phyloP scores from a whole-genome alignment of 2,113 vertebrate genomes.

The Gorsachius goisagi region DNA sequence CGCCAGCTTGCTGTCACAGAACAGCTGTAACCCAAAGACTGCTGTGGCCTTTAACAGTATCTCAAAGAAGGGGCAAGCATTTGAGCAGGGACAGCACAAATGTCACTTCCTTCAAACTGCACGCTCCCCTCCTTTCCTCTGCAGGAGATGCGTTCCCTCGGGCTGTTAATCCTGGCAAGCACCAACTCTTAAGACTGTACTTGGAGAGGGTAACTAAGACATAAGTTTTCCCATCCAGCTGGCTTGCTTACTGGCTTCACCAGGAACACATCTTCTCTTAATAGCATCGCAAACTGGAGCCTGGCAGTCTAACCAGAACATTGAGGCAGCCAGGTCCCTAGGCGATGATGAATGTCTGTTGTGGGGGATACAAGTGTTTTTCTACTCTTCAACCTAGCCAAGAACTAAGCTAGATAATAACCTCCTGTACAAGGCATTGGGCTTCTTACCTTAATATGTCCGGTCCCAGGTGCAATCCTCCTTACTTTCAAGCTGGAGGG shows the following conservation, averaged over 20 bases:
- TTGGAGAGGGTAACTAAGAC: background rate
- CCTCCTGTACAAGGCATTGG: background rate
- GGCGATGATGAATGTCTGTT: background rate
- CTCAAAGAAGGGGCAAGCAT: background rate
- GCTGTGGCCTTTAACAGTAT: rapidly evolving
- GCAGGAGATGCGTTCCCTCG: rapidly evolving
- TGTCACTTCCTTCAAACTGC: background rate
- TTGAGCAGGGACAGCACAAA: background rate
- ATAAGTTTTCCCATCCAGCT: background rate
- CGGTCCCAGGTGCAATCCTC: background rate
- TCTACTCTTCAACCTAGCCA: background rate
- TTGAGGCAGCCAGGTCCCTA: background rate
- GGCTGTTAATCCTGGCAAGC: background rate
- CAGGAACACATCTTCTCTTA: background rate
- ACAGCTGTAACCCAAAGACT: background rate
- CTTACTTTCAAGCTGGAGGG: background rate
- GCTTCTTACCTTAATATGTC: background rate
- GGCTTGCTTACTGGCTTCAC: background rate
- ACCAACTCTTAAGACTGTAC: background rate
- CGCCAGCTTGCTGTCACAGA: background rate
- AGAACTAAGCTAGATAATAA: background rate
- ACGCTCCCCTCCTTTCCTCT: background rate
- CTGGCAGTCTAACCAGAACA: background rate
- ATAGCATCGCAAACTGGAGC: background rate
- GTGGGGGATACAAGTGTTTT: background rate